Evolutionary conservation across 2,797 vertebrate species (phyloP), one percentile per base, ranked within the genome.

Genomic region (Galaxias olidus): DNA sequence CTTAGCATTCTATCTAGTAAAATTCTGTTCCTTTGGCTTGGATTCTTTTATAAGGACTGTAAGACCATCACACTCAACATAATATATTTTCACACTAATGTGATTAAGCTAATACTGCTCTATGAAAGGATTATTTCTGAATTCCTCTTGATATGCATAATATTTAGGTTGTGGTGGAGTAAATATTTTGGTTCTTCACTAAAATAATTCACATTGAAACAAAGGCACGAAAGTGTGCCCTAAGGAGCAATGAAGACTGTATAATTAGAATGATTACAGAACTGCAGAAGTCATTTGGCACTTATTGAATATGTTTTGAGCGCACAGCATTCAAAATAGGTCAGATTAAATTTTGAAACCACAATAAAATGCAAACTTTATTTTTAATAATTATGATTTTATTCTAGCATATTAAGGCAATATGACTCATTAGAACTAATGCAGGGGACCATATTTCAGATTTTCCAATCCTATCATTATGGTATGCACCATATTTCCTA

Each of bases 221-320:
- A 90, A 90, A 90, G 90, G 86, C 84, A 78, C 73, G 79, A 86
- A 84, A 90, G 83, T 85, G 75, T 86, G 83, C 88, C 89, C 83
- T 84, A 77, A 84, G 90, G 90, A 87, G 83, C 78, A 88, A 87
- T 89, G 84, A 84, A 86, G 81, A 84, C 91, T 90, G 90, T 89
- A 89, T 90, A 90, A 92, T 92, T 92, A 91, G 88, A 91, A 86
- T 85, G 86, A 92, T 91, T 91, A 90, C 85, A 87, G 81, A 87
- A 86, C 81, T 83, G 83, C 83, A 86, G 86, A 87, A 87, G 86
- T 88, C 73, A 89, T 91, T 91, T 90, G 84, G 87, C 88, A 88
- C 79, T 74, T 80, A 82, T 82, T 90, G 86, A 90, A 90, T 90
- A 73, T 88, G 84, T 88, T 87, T 86, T 74, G 66, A 82, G 84